Conservation (phyloP, 2,797 vertebrate species). For the Staurois parvus region DNA sequence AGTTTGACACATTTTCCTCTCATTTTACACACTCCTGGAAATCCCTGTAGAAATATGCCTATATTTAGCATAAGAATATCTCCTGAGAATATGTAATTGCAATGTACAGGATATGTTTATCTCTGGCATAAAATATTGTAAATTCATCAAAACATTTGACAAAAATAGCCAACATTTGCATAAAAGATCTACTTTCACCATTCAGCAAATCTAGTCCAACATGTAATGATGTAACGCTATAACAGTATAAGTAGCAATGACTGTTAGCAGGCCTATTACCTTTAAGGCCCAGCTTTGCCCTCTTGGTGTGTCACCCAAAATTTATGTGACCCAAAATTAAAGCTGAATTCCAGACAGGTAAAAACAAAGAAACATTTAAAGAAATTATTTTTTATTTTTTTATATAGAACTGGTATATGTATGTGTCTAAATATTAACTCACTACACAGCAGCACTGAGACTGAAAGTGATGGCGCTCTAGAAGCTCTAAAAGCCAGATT, state of each 20-base stretch:
- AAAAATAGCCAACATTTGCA: conserved; percentile 15
- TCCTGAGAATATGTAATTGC: conserved; percentile 15
- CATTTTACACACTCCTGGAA: conserved; percentile 3
- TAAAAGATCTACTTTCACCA: not conserved
- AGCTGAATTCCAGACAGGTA: too few species aligned
- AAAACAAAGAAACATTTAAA: too few species aligned
- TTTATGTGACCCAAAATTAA: too few species aligned
- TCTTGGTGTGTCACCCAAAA: too few species aligned
- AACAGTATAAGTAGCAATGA: not conserved
- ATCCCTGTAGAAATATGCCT: not conserved
- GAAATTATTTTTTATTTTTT: too few species aligned
- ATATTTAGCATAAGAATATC: conserved; percentile 2
- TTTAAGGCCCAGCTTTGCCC: too few species aligned
- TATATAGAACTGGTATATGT: too few species aligned
- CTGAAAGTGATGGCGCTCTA: too few species aligned
- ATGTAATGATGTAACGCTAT: not conserved
- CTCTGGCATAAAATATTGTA: conserved; percentile 9
- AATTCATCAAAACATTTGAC: conserved; percentile 27
- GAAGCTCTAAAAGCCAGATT: too few species aligned
- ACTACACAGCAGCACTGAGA: too few species aligned
- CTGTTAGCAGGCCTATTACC: not conserved
- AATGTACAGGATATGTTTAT: not conserved
- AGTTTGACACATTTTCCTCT: conserved; percentile 12
- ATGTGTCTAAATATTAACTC: too few species aligned
- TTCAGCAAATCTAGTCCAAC: not conserved